Conservation (phyloP, 37 sponge, comb jelly and placozoan genomes). For the Petrosia ficiformis region DNA sequence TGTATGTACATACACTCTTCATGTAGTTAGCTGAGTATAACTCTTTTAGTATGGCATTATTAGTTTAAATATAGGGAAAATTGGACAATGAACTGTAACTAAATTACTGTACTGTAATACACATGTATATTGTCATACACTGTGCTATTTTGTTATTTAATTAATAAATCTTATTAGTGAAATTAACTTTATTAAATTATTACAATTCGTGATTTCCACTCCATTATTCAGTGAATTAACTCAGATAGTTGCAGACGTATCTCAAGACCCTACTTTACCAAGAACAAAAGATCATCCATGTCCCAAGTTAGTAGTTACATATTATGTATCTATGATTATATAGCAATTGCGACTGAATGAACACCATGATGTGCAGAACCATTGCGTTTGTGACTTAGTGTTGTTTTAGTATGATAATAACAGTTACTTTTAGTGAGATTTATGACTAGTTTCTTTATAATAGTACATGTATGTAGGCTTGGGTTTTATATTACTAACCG, state of each 20-base stretch:
- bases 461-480: no score
- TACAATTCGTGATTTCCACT: not conserved
- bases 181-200: not conserved
- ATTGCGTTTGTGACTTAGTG: not conserved
- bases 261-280: slow-evolving; percentile 97
- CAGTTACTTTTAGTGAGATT: not conserved
- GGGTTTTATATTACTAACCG: no score
- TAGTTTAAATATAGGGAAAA: no score
- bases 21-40: no score
- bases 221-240: slow-evolving; percentile 79
- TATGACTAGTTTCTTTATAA: no score
- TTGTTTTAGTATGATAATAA: no score
- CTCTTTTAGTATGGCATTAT: no score
- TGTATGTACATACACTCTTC: no score
- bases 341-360: no score
- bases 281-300: slow-evolving; percentile 92
- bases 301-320: slow-evolving; percentile 84
- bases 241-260: slow-evolving; percentile 96
- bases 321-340: not conserved
- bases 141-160: not conserved
- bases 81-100: no score
- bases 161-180: not conserved
- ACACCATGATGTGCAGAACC: no score
- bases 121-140: not conserved
- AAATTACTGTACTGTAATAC: not conserved